Base-by-base conservation (phyloP, 2,888 invertebrate genomes). In the Pediacus dermestoides region DNA sequence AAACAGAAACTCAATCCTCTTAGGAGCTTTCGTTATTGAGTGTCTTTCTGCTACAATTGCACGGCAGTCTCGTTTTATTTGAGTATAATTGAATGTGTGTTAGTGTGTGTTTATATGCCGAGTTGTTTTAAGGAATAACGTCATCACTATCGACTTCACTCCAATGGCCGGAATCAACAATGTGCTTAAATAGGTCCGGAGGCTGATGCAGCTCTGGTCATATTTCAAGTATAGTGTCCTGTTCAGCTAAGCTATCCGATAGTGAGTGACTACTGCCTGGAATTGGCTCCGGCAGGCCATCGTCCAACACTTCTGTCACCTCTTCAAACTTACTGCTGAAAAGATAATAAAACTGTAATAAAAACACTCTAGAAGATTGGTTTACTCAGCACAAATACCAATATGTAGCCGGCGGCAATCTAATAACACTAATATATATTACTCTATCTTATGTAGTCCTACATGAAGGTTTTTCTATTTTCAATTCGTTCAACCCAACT, bases 231-330 rank as follows among this genome's bases (percentile, higher is more conserved):
- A 67, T 58, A 10, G 63, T 55, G 31, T 67, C 66, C 44, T 61
- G 64, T 39, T 66, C 63, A 12, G 52, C 60, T 36, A 66, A 48
- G 53, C 63, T 63, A 44, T 67, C 67, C 13, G 64, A 62, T n/a
- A 67, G 53, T n/a, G 66, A 67, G 39, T 65, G 64, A 36, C 66
- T 66, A 48, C 67, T 66, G 12, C 67, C 67, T 2, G 67, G 67
- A 30, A 69, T 64, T 10, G 67, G 64, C 45, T 67, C 67, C 10
- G 67, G 66, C 31, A 68, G 50, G 26, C 63, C 59, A 42, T 69
- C 69, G 49, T 67, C 67, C 44, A 68, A 48, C 10, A 67, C 63
- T 44, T 68, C 67, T 13, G 68, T 67, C 15, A 67, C 63, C 45
- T 68, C 69, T 47, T 69, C 69, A 42, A 68, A 67, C 44, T 62